Evolutionary conservation across 2,888 invertebrate genomes (phyloP).

Genomic region (Tipula unca): DNA sequence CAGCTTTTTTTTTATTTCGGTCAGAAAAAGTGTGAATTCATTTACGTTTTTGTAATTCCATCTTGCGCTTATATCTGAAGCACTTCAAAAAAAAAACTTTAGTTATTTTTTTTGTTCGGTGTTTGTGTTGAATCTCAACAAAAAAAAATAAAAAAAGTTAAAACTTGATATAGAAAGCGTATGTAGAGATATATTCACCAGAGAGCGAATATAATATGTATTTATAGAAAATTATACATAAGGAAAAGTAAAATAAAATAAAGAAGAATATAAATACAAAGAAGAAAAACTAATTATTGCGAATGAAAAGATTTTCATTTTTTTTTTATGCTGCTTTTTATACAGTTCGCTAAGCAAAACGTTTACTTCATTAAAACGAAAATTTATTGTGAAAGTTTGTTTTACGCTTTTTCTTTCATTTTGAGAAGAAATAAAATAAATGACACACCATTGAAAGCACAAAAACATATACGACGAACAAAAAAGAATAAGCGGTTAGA

Average conservation of each 20-base stretch:
- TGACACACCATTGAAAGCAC: neutral
- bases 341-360: slow-evolving; percentile 14
- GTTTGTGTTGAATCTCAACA: neutral
- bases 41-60: neutral
- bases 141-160: neutral
- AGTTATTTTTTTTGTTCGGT: too few relatives aligned
- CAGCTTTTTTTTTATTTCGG: neutral
- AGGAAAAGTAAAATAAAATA: neutral
- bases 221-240: neutral
- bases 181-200: neutral
- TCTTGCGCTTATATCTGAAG: neutral
- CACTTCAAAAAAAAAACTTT: neutral
- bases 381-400: slow-evolving; percentile 2
- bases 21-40: neutral
- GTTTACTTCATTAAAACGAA: neutral
- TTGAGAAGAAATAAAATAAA: neutral
- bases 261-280: neutral
- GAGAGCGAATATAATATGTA: neutral
- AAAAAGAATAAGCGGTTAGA: neutral
- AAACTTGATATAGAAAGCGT: neutral
- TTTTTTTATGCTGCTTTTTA: neutral
- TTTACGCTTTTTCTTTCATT: neutral
- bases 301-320: neutral
- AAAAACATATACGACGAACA: neutral
- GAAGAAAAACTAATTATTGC: slow-evolving; percentile 14